Conservation (phyloP, 2,113 vertebrate species). For the Tragelaphus strepsiceros region DNA sequence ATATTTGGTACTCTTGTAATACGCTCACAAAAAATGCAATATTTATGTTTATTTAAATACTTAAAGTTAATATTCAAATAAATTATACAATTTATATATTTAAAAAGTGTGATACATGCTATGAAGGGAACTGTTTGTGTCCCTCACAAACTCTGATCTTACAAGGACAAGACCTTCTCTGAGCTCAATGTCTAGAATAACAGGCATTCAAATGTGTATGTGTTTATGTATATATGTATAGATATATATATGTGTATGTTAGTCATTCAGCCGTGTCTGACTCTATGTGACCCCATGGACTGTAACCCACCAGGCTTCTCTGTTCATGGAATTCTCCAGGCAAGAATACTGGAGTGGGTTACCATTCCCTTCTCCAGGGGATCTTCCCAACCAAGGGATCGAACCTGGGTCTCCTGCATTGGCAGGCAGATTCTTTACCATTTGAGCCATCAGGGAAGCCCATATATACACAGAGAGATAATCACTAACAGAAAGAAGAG, state of each 20-base stretch:
- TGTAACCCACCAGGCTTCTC: not conserved
- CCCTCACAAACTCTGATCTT: not conserved
- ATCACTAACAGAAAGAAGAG: not conserved
- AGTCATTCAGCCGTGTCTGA: not conserved
- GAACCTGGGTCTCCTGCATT: not conserved
- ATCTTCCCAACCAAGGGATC: not conserved
- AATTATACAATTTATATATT: not conserved
- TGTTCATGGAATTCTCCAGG: not conserved
- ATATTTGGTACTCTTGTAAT: not conserved
- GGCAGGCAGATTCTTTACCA: not conserved
- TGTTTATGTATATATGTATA: not conserved
- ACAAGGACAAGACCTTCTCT: not conserved
- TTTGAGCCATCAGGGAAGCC: not conserved
- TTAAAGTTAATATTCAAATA: not conserved
- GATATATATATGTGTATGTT: not conserved
- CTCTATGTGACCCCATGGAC: not conserved
- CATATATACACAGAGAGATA: not conserved
- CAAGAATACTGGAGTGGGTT: not conserved
- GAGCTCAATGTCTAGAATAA: not conserved
- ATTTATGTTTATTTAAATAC: not conserved
- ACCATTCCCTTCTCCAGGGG: not conserved
- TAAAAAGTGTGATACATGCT: not conserved
- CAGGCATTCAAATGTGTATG: not conserved
- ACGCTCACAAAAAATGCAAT: not conserved
- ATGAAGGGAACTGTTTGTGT: not conserved